Evolutionary conservation across 2,888 invertebrate genomes (phyloP), one percentile per base, ranked within the genome.

Genomic region (Andrena haemorrhoa): DNA sequence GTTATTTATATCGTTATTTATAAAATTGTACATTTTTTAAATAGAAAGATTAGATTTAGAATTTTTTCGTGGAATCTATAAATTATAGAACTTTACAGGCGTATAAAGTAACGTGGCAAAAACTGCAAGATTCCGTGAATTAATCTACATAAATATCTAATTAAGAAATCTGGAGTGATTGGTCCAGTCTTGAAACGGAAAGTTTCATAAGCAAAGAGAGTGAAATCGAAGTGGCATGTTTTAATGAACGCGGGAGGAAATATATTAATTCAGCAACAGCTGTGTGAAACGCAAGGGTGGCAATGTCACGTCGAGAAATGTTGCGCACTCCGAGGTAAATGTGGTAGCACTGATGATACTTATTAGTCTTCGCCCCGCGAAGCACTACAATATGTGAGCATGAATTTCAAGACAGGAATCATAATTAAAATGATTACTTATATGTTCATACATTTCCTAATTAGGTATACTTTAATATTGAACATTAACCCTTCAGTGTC

Each of bases 281-380:
- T 68, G 68, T 10, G 16, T 49, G 60, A 70, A 60, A 47, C 29
- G 47, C 3, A 16, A 12, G 26, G 26, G 12, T n/a, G 47, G 29
- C 47, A 20, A 33, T 68, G 58, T 26, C 31, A 60, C 68, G 53
- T 35, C 53, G 20, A 31, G n/a, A 60, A 33, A 56, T 20, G 35
- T 35, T 23, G 23, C 35, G 53, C 68, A 6, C 23, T 5, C 68
- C 3, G 23, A 16, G 16, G 16, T n/a, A n/a, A n/a, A 5, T 26
- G 2, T 35, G 68, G 56, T 12, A 56, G 31, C 33, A 2, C 31
- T 35, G n/a, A 68, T 68, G 23, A 35, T 35, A 20, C 12, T n/a
- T 68, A 33, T 12, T 31, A 53, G 4, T 12, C 12, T 5, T 5
- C 33, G 33, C 33, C 12, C 23, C 35, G 33, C 16, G 6, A 12